phyloP scores from a whole-genome alignment of 2,888 invertebrate genomes.

The Eurytoma californica region DNA sequence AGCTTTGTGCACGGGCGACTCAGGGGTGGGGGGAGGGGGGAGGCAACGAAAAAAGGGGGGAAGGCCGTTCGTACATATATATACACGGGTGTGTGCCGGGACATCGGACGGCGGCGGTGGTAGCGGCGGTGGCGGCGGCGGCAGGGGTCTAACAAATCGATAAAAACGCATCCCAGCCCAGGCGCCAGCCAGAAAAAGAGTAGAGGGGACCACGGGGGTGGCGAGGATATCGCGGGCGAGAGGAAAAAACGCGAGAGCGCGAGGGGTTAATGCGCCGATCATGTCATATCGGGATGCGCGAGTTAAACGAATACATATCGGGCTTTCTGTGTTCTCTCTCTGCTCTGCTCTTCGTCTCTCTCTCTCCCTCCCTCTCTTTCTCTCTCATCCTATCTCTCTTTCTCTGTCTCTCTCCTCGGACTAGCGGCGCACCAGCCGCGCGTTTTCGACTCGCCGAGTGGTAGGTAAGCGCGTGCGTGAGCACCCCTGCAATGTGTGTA shows the following conservation, averaged over 20 bases:
- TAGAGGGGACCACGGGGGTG: constrained; percentile 49
- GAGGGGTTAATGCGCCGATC: constrained; percentile 75
- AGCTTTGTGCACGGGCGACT: constrained; percentile 41
- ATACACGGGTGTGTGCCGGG: constrained; percentile 60
- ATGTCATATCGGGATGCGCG: constrained; percentile 72
- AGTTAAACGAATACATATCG: constrained; percentile 70
- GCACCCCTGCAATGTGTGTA: constrained; percentile 1
- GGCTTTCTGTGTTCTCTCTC: constrained; percentile 37
- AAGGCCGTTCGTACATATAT: constrained; percentile 61
- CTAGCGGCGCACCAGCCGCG: not conserved
- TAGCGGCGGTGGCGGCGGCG: constrained; percentile 46
- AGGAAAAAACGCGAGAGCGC: constrained; percentile 68
- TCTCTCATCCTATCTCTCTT: no score
- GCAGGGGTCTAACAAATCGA: constrained; percentile 73
- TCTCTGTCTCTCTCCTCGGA: not conserved
- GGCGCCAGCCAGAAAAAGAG: constrained; percentile 70
- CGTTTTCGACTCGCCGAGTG: constrained; percentile 29
- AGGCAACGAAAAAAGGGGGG: not conserved
- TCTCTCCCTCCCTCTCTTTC: no score
- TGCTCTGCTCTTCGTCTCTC: no score
- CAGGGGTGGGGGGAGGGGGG: constrained; percentile 28
- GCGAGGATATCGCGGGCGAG: constrained; percentile 63
- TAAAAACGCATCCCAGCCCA: constrained; percentile 75
- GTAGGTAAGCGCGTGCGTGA: not conserved
- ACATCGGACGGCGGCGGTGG: constrained; percentile 65